Base-by-base conservation (phyloP, 2,113 vertebrate species). In the Cettia cetti region DNA sequence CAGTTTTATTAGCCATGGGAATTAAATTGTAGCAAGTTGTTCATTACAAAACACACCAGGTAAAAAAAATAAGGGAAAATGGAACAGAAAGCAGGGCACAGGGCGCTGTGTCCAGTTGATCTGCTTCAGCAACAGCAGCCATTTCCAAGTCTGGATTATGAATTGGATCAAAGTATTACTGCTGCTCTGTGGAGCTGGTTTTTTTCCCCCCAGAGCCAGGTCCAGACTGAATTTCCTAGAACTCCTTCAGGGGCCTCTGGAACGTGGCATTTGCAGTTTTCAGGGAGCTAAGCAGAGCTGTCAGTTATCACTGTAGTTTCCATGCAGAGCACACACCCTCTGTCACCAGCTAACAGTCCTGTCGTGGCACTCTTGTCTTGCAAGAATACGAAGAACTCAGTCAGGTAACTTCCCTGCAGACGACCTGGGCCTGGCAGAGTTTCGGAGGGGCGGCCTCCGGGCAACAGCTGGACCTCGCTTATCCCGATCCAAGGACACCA, bases 401-500 rank as follows among this genome's bases (percentile, higher is more conserved):
- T 99, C 99, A 35, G 99, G 99, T 83, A 99, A 99, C 83, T 98
- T 99, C 87, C 98, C 98, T 50, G 98, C 98, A 39, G 98, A 98
- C 53, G 98, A 98, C 37, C 97, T 98, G 77, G 99, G 99, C 26
- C 93, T 98, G 40, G 97, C 97, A 8, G 98, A 98, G 94, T 99
- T 99, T 81, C 98, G 97, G 82, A 98, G 99, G 98, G 99, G 99
- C 2, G 99, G 99, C 0, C 98, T 99, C n/a, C 98, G 99, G n/a
- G 98, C 99, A 1, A 99, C 99, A 33, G 99, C 99, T 19, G 99
- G 99, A 37, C 99, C 99, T 54, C 98, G 99, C 65, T 97, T 99
- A 20, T 98, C 99, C 82, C 98, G 99, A 59, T 98, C 98, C 33
- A 99, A 98, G 79, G 99, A 99, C 57, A 94, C 98, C 44, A 98